Evolutionary conservation across 2,797 vertebrate genomes (phyloP).

Genomic region (Siniperca scherzeri): DNA sequence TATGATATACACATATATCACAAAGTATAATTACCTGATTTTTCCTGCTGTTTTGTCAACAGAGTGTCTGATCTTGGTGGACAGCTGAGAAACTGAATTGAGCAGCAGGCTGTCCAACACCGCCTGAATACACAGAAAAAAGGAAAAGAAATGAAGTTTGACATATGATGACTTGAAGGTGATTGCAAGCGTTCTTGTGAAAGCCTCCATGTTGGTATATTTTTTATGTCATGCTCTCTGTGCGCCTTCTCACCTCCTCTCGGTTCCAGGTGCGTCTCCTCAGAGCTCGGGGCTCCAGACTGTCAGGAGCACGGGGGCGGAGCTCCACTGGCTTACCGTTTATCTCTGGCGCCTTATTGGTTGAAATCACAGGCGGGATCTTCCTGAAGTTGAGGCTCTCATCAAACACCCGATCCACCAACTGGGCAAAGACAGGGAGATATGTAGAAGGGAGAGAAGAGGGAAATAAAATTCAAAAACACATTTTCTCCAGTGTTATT

Average conservation of each 20-base stretch:
- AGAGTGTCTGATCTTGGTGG: slow-evolving; percentile 95
- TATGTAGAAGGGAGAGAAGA: slow-evolving; percentile 17
- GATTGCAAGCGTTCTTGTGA: neutral
- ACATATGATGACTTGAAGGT: neutral
- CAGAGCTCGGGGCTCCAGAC: slow-evolving; percentile 92
- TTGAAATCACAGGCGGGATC: slow-evolving; percentile 92
- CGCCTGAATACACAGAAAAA: slow-evolving; percentile 82
- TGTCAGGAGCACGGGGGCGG: slow-evolving; percentile 89
- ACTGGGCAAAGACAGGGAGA: slow-evolving; percentile 74
- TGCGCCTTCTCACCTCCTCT: slow-evolving; percentile 90
- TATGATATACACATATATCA: neutral
- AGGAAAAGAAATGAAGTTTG: slow-evolving; percentile 4
- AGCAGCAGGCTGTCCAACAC: slow-evolving; percentile 96
- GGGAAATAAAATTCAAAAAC: neutral
- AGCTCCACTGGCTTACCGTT: slow-evolving; percentile 90
- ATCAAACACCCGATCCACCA: slow-evolving; percentile 98
- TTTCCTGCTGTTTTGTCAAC: slow-evolving; percentile 98
- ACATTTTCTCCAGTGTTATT: neutral
- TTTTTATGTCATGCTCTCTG: neutral
- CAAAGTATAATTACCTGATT: slow-evolving; percentile 88
- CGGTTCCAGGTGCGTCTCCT: slow-evolving; percentile 97
- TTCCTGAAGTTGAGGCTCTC: slow-evolving; percentile 99
- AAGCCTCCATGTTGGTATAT: neutral
- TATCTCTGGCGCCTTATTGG: slow-evolving; percentile 91
- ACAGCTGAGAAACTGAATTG: slow-evolving; percentile 96